phyloP scores from a whole-genome alignment of 2,888 invertebrate genomes.

The Zootermopsis nevadensis region DNA sequence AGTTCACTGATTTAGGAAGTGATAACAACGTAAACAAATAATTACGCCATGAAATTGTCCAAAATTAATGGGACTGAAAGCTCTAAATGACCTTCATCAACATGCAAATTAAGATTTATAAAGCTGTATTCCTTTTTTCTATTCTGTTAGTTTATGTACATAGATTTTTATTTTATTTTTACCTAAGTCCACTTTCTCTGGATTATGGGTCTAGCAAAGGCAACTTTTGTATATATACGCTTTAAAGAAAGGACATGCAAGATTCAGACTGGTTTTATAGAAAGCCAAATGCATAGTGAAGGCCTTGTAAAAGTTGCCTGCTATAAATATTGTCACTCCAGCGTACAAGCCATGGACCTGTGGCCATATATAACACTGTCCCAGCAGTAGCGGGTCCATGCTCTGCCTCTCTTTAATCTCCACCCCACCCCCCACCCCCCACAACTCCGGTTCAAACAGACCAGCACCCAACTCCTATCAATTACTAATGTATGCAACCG shows the following conservation, averaged over 20 bases:
- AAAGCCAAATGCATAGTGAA: conserved; percentile 28
- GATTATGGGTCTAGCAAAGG: conserved; percentile 14
- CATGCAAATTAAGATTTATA: not conserved
- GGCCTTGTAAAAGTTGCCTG: conserved; percentile 48
- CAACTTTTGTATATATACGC: conserved; percentile 21
- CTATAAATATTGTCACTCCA: conserved; percentile 47
- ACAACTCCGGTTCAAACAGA: too few relatives aligned
- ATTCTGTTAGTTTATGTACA: not conserved
- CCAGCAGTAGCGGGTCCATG: conserved; percentile 41
- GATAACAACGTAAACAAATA: not conserved
- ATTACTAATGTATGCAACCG: conserved; percentile 9
- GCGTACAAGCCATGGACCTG: conserved; percentile 38
- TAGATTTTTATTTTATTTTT: too few relatives aligned
- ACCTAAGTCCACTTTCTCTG: not conserved
- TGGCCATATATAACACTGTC: conserved; percentile 45
- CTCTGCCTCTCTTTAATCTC: conserved; percentile 32
- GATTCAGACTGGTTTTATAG: conserved; percentile 41
- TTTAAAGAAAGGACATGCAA: not conserved
- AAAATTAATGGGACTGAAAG: not conserved
- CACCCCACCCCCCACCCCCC: too few relatives aligned
- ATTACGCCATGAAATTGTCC: not conserved
- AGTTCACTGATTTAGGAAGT: not conserved
- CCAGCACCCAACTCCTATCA: conserved; percentile 14
- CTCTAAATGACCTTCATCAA: not conserved
- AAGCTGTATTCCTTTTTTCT: not conserved